Conservation (phyloP, 2,888 invertebrate species). For the Andrena flavipes region DNA sequence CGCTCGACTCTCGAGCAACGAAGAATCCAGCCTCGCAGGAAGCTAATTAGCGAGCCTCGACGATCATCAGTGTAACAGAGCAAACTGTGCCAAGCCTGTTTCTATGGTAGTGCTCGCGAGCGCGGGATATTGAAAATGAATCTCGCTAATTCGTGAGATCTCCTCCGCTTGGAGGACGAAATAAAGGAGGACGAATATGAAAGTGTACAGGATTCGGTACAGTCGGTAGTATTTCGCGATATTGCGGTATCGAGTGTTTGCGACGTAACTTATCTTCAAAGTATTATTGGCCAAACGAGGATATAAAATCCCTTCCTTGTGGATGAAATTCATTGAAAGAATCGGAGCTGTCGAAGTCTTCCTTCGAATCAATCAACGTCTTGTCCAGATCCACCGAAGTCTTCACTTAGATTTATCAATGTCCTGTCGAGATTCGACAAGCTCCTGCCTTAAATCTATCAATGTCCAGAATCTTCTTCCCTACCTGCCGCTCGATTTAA, state of each 20-base stretch:
- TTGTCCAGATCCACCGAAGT: neutral
- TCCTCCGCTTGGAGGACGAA: neutral
- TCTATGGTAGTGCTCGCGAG: constrained; percentile 14
- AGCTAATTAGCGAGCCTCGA: constrained; percentile 47
- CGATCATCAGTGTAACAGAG: constrained; percentile 57
- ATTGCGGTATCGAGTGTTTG: neutral
- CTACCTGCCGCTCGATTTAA: neutral
- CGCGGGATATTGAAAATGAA: constrained; percentile 30
- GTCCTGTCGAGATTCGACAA: constrained; percentile 1
- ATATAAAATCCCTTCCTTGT: neutral
- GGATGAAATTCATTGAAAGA: neutral
- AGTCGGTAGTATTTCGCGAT: neutral
- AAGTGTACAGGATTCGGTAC: neutral
- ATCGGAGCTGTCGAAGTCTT: neutral
- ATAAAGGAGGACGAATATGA: neutral
- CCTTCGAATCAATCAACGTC: constrained; percentile 2
- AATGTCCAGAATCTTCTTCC: constrained; percentile 6
- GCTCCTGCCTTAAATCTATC: constrained; percentile 25
- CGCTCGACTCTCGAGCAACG: constrained; percentile 22
- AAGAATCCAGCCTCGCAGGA: constrained; percentile 24
- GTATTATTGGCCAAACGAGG: neutral
- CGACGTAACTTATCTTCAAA: neutral
- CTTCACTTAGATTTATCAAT: constrained; percentile 18
- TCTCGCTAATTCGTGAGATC: neutral
- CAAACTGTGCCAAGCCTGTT: constrained; percentile 49